Evolutionary conservation across 2,113 vertebrate species (phyloP).

Genomic region (Coracopsis vasa): DNA sequence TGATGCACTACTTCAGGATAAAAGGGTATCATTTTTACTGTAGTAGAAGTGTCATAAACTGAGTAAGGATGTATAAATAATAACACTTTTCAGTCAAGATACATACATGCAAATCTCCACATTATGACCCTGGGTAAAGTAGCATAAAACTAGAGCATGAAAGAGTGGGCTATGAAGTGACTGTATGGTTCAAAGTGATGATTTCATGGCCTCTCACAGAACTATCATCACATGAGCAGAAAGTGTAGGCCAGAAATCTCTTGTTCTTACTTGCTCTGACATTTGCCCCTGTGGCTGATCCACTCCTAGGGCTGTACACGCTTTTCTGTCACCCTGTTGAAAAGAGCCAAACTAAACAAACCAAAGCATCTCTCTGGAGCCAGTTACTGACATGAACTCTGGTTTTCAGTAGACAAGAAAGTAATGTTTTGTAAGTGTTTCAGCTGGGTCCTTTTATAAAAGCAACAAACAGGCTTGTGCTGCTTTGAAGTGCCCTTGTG

Average conservation of each 20-base stretch:
- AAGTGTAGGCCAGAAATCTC: not conserved
- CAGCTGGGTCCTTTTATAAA: not conserved
- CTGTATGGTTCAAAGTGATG: not conserved
- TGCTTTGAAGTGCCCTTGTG: not conserved
- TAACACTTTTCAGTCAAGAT: not conserved
- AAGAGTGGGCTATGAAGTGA: rapidly evolving
- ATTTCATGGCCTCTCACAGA: not conserved
- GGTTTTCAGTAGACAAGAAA: not conserved
- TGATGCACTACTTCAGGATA: not conserved
- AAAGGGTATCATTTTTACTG: not conserved
- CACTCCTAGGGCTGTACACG: not conserved
- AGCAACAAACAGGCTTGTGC: not conserved
- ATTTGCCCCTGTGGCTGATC: not conserved
- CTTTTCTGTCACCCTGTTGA: not conserved
- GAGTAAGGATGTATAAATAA: not conserved
- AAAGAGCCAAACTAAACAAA: not conserved
- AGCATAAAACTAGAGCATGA: not conserved
- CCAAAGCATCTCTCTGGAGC: not conserved
- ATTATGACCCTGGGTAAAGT: not conserved
- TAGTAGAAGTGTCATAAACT: not conserved
- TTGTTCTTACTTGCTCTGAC: not conserved
- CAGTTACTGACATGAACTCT: not conserved
- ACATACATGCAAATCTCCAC: not conserved
- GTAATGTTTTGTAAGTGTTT: not conserved
- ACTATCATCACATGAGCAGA: not conserved